Percentiles rank a stretch among this genome's conserved stretches.
phyloP scores from a whole-genome alignment of 2,797 vertebrate species.

The Apodemus agrarius region DNA sequence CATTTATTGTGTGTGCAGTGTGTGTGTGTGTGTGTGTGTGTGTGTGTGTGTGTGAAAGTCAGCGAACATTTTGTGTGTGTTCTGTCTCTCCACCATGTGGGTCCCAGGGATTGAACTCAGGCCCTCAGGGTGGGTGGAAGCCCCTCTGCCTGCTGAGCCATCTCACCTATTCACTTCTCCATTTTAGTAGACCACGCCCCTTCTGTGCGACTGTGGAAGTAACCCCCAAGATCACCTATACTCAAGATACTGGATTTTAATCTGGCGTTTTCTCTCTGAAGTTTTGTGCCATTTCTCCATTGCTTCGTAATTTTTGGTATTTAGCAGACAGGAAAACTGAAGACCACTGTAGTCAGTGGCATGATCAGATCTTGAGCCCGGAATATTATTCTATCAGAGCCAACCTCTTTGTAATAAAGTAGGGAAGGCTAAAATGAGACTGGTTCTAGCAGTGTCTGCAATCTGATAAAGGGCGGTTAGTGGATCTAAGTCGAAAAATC shows the following conservation, averaged over 20 bases:
- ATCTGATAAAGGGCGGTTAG: slow-evolving; percentile 1
- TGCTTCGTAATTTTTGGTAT: slow-evolving; percentile 45
- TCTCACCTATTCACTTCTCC: not conserved
- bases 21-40: not conserved
- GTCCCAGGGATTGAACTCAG: not conserved
- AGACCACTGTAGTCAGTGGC: not conserved
- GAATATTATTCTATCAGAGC: slow-evolving; percentile 1
- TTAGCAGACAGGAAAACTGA: slow-evolving; percentile 40
- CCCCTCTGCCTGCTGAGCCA: not conserved
- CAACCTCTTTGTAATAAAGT: not conserved
- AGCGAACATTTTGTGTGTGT: not conserved
- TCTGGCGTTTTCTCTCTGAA: slow-evolving; percentile 40
- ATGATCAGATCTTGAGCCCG: not conserved
- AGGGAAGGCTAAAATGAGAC: not conserved
- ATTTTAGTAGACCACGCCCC: not conserved
- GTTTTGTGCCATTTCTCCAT: slow-evolving; percentile 11
- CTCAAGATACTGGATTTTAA: not conserved
- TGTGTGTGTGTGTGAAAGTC: not conserved
- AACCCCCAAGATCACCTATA: slow-evolving; percentile 29
- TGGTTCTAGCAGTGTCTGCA: not conserved
- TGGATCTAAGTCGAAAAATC: slow-evolving; percentile 16
- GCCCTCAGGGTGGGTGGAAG: not conserved
- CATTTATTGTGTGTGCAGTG: not conserved
- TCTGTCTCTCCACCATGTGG: not conserved
- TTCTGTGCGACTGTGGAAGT: not conserved